phyloP scores from a whole-genome alignment of 2,797 vertebrate genomes.

The Pangasius krempfi region DNA sequence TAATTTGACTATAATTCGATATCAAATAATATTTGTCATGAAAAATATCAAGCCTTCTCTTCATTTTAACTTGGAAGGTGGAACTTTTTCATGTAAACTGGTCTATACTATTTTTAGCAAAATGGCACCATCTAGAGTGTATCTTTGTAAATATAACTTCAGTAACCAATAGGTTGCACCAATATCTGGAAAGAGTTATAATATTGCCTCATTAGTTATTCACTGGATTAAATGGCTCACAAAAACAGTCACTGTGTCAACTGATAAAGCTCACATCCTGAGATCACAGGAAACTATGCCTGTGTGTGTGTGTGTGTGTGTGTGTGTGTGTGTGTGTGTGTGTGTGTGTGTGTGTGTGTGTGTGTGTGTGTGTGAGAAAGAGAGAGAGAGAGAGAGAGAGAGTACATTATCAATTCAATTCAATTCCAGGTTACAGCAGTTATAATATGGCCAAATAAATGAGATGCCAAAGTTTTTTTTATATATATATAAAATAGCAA shows the following conservation, averaged over 20 bases:
- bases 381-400: no score
- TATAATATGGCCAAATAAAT: no score
- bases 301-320: no score
- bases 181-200: background rate
- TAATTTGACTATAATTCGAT: background rate
- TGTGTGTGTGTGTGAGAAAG: no score
- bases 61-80: background rate
- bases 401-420: no score
- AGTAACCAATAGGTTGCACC: slow-evolving; percentile 25
- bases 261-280: background rate
- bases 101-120: slow-evolving; percentile 35
- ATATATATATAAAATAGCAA: no score
- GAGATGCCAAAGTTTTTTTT: no score
- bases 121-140: slow-evolving; percentile 45
- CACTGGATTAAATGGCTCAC: background rate
- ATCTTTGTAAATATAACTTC: background rate
- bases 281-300: background rate
- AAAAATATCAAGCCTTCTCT: background rate
- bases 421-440: no score
- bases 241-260: background rate
- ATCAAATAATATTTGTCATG: background rate
- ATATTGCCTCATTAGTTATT: background rate
- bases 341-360: no score
- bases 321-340: no score
- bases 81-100: background rate